Evolutionary conservation across 2,888 invertebrate species (phyloP), one percentile per base, ranked within the genome.

Genomic region (Drosophila borealis): DNA sequence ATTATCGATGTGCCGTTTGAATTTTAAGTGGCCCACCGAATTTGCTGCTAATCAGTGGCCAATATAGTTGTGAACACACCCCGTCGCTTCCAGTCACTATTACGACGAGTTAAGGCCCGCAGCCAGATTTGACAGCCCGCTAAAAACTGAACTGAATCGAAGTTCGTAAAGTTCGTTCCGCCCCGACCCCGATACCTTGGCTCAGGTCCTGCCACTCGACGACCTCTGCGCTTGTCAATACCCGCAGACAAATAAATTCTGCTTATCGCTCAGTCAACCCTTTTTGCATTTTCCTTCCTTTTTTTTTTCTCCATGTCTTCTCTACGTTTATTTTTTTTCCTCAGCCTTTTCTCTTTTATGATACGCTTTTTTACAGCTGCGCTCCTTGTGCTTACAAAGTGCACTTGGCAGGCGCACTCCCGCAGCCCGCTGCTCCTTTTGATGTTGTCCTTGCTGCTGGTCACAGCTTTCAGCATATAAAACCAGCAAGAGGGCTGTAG

Each of bases 161-260:
- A 17, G 17, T 44, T n/a, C 9, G 14, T 51, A 33, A 25, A 45
- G 25, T 34, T n/a, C 17, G 17, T 17, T 19, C 0, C 29, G 13
- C 10, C 10, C 19, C 17, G 3, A 13, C 36, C 14, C 42, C n/a
- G 13, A 13, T 5, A n/a, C 14, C 21, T 46, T 6, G 11, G 25
- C n/a, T 25, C 14, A 41, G 29, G 45, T 37, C 29, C 25, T 45
- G 53, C 25, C 50, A 10, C 34, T 21, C 42, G 10, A 44, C 19
- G 56, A 65, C 64, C 67, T 80, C 68, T 60, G 57, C 42, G 73
- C 83, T 83, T 84, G 84, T 84, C 84, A 84, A 84, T 86, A 84
- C 86, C 84, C 84, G 84, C 86, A 84, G 81, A 84, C 86, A 86
- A 86, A 86, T 84, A 84, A 84, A 84, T 84, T 84, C 74, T 57